Evolutionary conservation across 2,113 vertebrate species (phyloP), one percentile per base, ranked within the genome.

Genomic region (Brienomyrus brachyistius): DNA sequence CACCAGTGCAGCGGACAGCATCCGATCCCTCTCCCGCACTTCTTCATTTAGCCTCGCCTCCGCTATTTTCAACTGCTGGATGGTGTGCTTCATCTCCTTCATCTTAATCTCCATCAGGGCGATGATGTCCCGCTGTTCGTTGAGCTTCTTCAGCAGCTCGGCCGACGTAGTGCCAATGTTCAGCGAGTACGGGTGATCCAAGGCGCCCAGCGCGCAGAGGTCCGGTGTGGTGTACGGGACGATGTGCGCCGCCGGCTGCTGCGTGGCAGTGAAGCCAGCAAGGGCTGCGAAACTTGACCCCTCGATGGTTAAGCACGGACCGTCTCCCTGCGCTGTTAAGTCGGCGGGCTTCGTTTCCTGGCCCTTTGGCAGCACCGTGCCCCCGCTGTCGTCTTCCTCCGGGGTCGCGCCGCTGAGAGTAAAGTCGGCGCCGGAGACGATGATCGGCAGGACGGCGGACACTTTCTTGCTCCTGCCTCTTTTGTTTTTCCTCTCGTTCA

Each of bases 11-110:
- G 95, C 95, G 66, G 94, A 94, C 15, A 98, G 96, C 91, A 98
- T 94, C 89, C 97, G 96, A 94, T 99, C 98, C 93, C 98, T 97
- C 93, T 98, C 98, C 0, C 98, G 97, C 89, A 99, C 96, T 92
- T 98, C 98, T 94, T 99, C 98, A 2, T 97, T 96, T 62, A 99
- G 95, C 91, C 97, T 97, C 90, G 98, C 97, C 92, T 99, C 98
- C 1, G 95, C 95, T 91, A 99, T 94, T 66, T 97, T 96, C 87
- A 99, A 97, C 92, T 98, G 97, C 59, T 97, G 97, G 93, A 99
- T 98, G 95, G 97, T 99, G 92, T 97, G 97, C 92, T 99, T 98
- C 98, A 99, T 99, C 95, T 99, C 96, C 94, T 99, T 99, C 98
- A 99, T 99, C 94, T 99, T 99, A 91, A 99, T 97, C 95, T 99